Percentiles rank a stretch among this genome's conserved stretches.
Evolutionary conservation across 2,113 vertebrate genomes (phyloP).

Genomic region (Montifringilla adamsi): DNA sequence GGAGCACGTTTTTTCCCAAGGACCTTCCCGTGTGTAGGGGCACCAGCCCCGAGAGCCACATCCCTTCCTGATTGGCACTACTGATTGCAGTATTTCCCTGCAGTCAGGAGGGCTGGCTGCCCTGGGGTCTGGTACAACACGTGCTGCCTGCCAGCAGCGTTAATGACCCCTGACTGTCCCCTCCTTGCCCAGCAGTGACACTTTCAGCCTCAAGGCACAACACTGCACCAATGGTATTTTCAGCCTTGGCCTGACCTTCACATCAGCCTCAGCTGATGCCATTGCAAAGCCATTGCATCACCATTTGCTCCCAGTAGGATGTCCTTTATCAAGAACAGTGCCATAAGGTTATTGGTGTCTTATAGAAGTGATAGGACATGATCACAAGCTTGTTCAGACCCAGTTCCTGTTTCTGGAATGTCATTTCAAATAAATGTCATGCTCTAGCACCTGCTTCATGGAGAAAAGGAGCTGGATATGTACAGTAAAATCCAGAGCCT

Average conservation of each 20-base stretch:
- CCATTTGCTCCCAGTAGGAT: background rate
- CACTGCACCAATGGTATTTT: background rate
- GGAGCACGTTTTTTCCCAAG: background rate
- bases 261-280: background rate
- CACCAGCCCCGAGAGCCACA: background rate
- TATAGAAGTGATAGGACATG: background rate
- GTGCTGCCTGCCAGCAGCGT: background rate
- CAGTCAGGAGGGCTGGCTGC: background rate
- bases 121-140: background rate
- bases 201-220: background rate
- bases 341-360: background rate
- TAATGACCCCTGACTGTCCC: background rate
- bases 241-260: constrained; percentile 15
- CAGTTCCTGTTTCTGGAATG: background rate
- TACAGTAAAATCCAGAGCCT: too few relatives aligned
- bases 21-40: accelerated
- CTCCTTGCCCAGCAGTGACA: background rate
- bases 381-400: background rate
- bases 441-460: too few relatives aligned
- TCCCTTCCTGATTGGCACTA: background rate
- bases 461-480: too few relatives aligned
- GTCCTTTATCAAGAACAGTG: background rate
- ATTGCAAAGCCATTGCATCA: background rate
- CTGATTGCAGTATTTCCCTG: background rate
- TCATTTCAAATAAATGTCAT: too few relatives aligned